Evolutionary conservation across 2,888 invertebrate species (phyloP), one percentile per base, ranked within the genome.

Genomic region (Herminia tarsipennalis): DNA sequence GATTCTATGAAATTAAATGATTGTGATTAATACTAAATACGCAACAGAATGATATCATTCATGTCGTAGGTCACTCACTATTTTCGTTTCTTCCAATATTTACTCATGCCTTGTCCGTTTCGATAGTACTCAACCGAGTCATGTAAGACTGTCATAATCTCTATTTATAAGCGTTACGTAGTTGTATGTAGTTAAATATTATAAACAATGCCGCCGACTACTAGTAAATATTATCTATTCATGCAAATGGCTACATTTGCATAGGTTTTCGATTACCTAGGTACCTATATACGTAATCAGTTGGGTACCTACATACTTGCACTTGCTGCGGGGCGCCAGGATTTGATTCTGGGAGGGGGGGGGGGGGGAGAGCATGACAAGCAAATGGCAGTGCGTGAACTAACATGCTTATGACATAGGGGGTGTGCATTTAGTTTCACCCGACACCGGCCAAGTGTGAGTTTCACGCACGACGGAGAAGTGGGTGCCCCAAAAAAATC

Each of bases 101-200:
- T 20, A 39, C 22, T 21, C 20, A 30, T 14, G 18, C 14, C 12
- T 48, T 29, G 25, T 41, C 34, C 14, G 20, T 22, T 41, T 44
- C 34, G 30, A 20, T 36, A 27, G 12, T n/a, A 36, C 2, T 5
- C 4, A 13, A n/a, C 21, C 12, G 5, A 34, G 28, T 42, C 12
- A 22, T n/a, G 10, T 27, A 9, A 21, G 9, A 28, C 5, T 20
- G 14, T 28, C 22, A 13, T 35, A 36, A 32, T 28, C 20, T 8
- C 56, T 59, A 62, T 52, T 60, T 36, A 64, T 52, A 60, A 41
- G 9, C 24, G 39, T 59, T 56, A 47, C 56, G 30, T 44, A 13
- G 20, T 5, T 44, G 1, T 9, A 41, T 35, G 32, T 45, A 37
- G 22, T 39, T 27, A 25, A 29, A 46, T 24, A 29, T 10, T 16